Evolutionary conservation across 2,113 vertebrate species (phyloP).

Genomic region (Corvus moneduloides): DNA sequence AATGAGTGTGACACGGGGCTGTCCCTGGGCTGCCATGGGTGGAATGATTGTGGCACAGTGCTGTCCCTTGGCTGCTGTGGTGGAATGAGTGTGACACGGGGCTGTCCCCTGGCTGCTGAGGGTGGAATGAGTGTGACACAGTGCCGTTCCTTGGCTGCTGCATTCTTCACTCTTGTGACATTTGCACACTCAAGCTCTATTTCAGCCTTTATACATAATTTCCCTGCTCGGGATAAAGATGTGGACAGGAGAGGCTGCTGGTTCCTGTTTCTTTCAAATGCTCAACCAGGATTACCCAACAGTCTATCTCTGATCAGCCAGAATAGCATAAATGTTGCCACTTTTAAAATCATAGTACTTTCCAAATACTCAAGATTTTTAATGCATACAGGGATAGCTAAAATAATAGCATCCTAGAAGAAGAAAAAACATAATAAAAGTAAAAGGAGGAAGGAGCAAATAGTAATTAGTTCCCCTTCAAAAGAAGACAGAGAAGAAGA

Average conservation of each 20-base stretch:
- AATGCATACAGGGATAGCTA: rapidly evolving
- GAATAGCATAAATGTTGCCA: not conserved
- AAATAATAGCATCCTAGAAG: not conserved
- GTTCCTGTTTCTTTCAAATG: not conserved
- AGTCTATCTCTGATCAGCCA: not conserved
- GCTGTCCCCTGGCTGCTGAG: not conserved
- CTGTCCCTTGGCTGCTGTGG: not conserved
- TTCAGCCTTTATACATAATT: not conserved
- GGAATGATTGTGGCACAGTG: too few species aligned
- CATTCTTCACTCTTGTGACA: rapidly evolving
- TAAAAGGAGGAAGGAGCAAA: not conserved
- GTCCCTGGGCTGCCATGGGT: too few species aligned
- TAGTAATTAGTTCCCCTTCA: not conserved
- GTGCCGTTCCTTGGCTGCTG: not conserved
- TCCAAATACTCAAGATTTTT: not conserved
- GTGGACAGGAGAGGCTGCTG: not conserved
- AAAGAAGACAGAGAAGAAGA: not conserved
- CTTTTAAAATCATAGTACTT: not conserved
- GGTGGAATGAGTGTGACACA: not conserved
- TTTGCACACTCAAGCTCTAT: rapidly evolving
- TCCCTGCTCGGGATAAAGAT: not conserved
- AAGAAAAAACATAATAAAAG: not conserved
- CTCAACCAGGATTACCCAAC: not conserved
- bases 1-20: too few species aligned
- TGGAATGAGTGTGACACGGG: too few species aligned